These are phyloP conservation scores for Alentia gelatinosa DNA, from an alignment of 2,888 invertebrate species.

Conservation along the genomic window DNA sequence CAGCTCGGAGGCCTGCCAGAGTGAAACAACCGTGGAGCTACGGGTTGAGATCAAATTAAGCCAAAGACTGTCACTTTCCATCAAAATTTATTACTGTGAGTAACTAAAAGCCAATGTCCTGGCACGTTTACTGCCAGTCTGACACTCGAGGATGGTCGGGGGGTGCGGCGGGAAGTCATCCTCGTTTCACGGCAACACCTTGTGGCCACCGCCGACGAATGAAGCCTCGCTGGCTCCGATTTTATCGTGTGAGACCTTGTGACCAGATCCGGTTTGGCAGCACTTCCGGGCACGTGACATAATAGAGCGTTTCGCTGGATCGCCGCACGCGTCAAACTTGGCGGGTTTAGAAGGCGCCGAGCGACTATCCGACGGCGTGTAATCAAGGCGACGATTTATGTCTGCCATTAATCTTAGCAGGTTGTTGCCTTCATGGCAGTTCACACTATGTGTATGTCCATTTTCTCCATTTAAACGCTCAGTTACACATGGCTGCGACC, in stretches of 20 bases:
- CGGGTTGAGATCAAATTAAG: background rate
- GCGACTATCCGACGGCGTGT: background rate
- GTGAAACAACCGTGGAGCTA: background rate
- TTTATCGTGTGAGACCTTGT: slow-evolving; percentile 3
- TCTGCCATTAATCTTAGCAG: background rate
- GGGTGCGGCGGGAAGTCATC: background rate
- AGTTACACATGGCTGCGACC: too few species aligned
- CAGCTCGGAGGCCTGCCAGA: background rate
- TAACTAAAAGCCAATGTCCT: background rate
- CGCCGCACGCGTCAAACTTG: background rate
- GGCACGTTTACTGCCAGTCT: slow-evolving; percentile 15
- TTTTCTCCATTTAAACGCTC: too few species aligned
- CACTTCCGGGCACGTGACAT: background rate
- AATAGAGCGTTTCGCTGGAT: background rate
- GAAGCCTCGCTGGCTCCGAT: background rate
- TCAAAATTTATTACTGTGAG: background rate
- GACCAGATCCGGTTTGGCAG: slow-evolving; percentile 29
- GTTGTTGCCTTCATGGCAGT: background rate
- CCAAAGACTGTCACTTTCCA: slow-evolving; percentile 29
- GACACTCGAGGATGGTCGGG: background rate
- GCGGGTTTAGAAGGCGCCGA: background rate
- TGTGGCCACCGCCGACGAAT: background rate
- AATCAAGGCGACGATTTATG: background rate
- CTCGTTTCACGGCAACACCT: background rate
- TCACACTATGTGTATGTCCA: background rate